phyloP scores from a whole-genome alignment of 2,797 vertebrate species.

The Sebastes baramenuke region DNA sequence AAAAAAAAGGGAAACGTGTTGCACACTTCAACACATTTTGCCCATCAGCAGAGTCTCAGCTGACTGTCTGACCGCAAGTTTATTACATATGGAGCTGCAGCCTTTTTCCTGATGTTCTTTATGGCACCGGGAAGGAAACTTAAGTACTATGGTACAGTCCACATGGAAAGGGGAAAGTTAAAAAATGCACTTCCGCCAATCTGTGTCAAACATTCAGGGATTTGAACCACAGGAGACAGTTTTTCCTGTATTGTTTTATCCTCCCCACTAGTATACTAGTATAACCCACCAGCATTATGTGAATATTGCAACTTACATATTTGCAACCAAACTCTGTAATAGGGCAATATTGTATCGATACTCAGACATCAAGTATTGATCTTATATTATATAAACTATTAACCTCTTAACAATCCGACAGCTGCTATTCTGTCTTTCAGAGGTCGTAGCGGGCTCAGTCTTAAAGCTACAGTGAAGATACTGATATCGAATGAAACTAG shows the following conservation, averaged over 20 bases:
- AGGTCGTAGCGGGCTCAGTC: too few species aligned
- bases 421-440: too few species aligned
- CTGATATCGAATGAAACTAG: too few species aligned
- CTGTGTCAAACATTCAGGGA: conserved; percentile 56
- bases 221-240: conserved; percentile 6
- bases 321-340: not conserved
- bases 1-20: not conserved
- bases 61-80: conserved; percentile 27
- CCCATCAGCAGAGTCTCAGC: conserved; percentile 3
- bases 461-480: too few species aligned
- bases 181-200: conserved; percentile 5
- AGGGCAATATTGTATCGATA: too few species aligned
- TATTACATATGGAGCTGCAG: not conserved
- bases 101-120: not conserved
- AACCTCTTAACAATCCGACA: too few species aligned
- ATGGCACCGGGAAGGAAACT: conserved; percentile 10
- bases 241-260: conserved; percentile 19
- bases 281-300: not conserved
- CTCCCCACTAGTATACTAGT: not conserved
- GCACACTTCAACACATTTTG: conserved; percentile 1
- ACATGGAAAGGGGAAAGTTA: not conserved
- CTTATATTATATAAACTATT: too few species aligned
- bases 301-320: not conserved
- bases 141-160: not conserved
- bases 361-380: too few species aligned